Conservation (phyloP, 2,888 invertebrate species). For the Drosophila sordidapex region DNA sequence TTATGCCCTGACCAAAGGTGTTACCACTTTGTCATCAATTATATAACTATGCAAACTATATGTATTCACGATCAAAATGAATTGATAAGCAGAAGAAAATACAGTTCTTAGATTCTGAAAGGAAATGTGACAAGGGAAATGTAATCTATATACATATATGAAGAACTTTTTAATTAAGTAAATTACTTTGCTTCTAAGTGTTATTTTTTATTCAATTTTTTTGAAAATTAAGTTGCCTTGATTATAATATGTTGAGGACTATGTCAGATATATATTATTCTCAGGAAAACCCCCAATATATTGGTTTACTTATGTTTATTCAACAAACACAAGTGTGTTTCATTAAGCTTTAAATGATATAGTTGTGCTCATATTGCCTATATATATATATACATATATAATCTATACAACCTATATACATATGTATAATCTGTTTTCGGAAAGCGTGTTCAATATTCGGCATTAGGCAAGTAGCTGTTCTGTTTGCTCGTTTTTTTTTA, state of each 20-base stretch:
- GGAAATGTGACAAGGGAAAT: too few species aligned
- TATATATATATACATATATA: background rate
- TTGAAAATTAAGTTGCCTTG: background rate
- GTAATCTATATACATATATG: background rate
- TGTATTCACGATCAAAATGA: background rate
- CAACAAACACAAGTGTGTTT: too few species aligned
- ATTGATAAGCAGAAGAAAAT: background rate
- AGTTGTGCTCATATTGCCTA: background rate
- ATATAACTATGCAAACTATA: background rate
- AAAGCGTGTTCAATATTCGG: background rate
- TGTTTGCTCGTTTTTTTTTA: constrained; percentile 4
- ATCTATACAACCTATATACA: background rate
- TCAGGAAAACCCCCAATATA: fast-evolving
- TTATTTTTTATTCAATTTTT: background rate
- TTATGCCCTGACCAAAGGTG: background rate
- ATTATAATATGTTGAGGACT: background rate
- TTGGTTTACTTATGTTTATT: background rate
- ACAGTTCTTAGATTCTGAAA: background rate
- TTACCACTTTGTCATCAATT: background rate
- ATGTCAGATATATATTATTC: background rate
- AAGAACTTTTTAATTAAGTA: background rate
- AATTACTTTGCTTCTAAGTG: background rate
- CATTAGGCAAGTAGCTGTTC: background rate
- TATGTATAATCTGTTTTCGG: background rate
- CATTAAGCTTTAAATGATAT: too few species aligned